Evolutionary conservation across 2,888 invertebrate genomes (phyloP).

Genomic region (Stenchaetothrips biformis): DNA sequence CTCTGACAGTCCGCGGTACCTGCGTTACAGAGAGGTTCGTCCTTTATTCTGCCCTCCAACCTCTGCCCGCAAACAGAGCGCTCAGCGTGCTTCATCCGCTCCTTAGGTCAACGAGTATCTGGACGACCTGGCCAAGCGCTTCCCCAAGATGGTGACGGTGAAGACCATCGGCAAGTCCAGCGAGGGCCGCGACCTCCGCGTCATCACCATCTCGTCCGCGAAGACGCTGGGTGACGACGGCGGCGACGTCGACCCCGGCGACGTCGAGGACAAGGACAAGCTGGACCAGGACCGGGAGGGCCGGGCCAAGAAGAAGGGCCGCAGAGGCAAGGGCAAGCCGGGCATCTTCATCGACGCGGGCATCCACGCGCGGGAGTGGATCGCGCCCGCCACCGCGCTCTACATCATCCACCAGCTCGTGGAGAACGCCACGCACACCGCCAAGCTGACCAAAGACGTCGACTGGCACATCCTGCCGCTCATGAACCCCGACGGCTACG

Average conservation of each 20-base stretch:
- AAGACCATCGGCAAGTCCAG: slow-evolving; percentile 67
- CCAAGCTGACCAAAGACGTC: slow-evolving; percentile 47
- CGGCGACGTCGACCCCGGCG: not conserved
- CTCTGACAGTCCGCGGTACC: not conserved
- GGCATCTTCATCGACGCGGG: slow-evolving; percentile 54
- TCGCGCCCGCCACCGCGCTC: slow-evolving; percentile 72
- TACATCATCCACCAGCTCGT: slow-evolving; percentile 67
- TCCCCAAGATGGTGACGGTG: slow-evolving; percentile 67
- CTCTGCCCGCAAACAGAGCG: no score
- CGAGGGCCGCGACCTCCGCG: slow-evolving; percentile 69
- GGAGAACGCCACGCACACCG: slow-evolving; percentile 62
- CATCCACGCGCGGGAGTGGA: slow-evolving; percentile 89
- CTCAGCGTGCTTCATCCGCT: no score
- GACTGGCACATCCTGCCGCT: slow-evolving; percentile 72
- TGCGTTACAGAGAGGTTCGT: not conserved
- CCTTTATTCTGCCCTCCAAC: no score
- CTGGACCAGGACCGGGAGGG: not conserved
- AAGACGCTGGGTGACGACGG: slow-evolving; percentile 7
- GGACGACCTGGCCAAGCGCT: slow-evolving; percentile 64
- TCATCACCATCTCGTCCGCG: slow-evolving; percentile 44
- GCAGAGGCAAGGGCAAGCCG: slow-evolving; percentile 39
- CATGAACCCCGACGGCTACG: slow-evolving; percentile 81
- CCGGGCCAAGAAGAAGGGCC: slow-evolving; percentile 14
- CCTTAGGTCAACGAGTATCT: slow-evolving; percentile 58
- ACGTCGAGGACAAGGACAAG: not conserved